phyloP scores from a whole-genome alignment of 35 echinoderm and acorn worm genomes.

The Ptychodera flava region DNA sequence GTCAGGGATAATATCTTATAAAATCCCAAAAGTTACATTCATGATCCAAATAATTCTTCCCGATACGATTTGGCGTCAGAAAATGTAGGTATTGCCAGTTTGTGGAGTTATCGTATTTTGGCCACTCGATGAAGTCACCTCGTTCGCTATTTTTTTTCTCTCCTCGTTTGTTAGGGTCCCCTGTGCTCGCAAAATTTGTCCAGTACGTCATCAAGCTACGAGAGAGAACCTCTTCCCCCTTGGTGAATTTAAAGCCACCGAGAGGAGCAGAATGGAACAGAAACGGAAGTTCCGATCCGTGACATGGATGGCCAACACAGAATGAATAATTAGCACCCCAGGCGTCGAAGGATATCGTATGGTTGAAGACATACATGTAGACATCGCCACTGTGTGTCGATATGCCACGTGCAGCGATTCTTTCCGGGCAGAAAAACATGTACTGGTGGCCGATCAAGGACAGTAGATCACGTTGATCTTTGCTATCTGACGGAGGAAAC shows the following conservation, averaged over 20 bases:
- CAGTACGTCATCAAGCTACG: slow-evolving; percentile 25
- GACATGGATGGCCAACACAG: slow-evolving; percentile 30
- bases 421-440: slow-evolving; percentile 23
- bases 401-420: slow-evolving; percentile 16
- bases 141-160: not conserved
- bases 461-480: slow-evolving; percentile 30
- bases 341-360: slow-evolving; percentile 29
- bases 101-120: not conserved
- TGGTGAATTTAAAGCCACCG: slow-evolving; percentile 4
- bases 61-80: not conserved
- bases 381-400: slow-evolving; percentile 2
- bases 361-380: slow-evolving; percentile 52
- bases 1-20: slow-evolving; percentile 4
- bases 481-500: not conserved
- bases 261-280: slow-evolving; percentile 29
- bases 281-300: slow-evolving; percentile 40
- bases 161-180: slow-evolving; percentile 25
- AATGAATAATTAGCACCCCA: slow-evolving; percentile 29
- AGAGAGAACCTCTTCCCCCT: slow-evolving; percentile 16
- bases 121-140: not conserved
- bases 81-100: slow-evolving; percentile 10
- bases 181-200: slow-evolving; percentile 38
- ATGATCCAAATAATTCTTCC: not conserved
- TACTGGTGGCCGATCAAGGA: slow-evolving; percentile 18
- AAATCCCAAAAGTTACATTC: slow-evolving; percentile 13